Base-by-base conservation (phyloP, 2,113 vertebrate species). In the Lethenteron camtschaticum region DNA sequence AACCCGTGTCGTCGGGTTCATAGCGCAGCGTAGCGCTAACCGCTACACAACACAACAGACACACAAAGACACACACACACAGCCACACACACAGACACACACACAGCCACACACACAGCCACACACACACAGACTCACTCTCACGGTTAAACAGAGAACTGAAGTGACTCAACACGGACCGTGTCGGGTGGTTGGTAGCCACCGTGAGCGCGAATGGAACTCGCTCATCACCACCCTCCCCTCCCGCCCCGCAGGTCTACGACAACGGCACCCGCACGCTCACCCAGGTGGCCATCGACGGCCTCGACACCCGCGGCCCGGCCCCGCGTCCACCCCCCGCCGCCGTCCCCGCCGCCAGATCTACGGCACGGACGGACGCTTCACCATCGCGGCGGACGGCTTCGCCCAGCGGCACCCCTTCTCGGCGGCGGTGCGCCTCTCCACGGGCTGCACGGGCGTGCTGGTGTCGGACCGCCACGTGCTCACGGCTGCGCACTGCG, bases 251-350 rank as follows among this genome's bases (percentile, higher is more conserved):
- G 78, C 81, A 80, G 1, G 57, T 78, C 70, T 96, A 88, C 63
- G 89, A 90, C 72, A 99, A 99, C 0, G 89, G 90, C 24, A 85
- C 89, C 0, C 82, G 94, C 68, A 95, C 86, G 3, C 77, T 84
- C 68, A 96, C 94, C 58, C 80, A 83, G 8, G 83, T 96, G 11
- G 84, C 78, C 1, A 87, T 86, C 79, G 83, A 85, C 0, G 84
- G 80, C 57, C 79, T 59, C 80, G 56, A 79, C 72, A 9, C 76
- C 1, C 66, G 68, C 0, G 57, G 69, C 2, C 72, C 74, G 14
- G 78, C 71, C 8, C 71, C 78, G 60, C 74, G 56, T 69, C 10
- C 2, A 56, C 60, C 8, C 9, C 56, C 16, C 16, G 56, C 4
- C 8, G 18, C 11, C 57, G 56, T 3, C 57, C 12, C 63, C 4